phyloP scores from a whole-genome alignment of 1,140 invertebrate genomes.

The Bacillus rossius region DNA sequence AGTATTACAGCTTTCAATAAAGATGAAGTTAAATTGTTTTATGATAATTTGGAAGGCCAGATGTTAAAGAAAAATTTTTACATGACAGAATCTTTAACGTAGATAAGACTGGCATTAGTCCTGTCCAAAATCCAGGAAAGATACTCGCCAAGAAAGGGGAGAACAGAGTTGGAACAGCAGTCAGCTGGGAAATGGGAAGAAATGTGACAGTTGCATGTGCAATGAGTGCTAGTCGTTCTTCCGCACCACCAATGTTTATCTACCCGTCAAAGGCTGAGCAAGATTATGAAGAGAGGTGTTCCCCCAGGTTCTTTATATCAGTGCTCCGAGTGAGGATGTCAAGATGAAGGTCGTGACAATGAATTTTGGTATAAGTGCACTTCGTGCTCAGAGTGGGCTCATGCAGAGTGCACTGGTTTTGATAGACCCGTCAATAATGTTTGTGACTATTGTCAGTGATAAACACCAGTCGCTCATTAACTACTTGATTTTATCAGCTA shows the following conservation, averaged over 20 bases:
- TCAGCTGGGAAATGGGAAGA: constrained; percentile 31
- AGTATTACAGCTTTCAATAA: constrained; percentile 16
- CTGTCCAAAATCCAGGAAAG: constrained; percentile 28
- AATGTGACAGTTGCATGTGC: constrained; percentile 27
- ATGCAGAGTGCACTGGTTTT: too few species aligned
- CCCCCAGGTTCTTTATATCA: too few species aligned
- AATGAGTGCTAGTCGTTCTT: constrained; percentile 31
- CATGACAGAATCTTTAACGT: constrained; percentile 41
- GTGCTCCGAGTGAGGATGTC: constrained; percentile 34
- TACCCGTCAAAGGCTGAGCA: constrained; percentile 37
- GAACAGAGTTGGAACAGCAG: constrained; percentile 19
- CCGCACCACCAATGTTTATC: constrained; percentile 41
- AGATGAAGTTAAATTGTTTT: constrained; percentile 32
- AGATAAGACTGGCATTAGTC: constrained; percentile 43
- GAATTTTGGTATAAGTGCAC: too few species aligned
- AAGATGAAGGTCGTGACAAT: too few species aligned
- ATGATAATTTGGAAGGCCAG: constrained; percentile 29
- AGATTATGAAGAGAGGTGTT: constrained; percentile 35
- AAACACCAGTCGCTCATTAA: too few species aligned
- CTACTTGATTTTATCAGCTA: too few species aligned
- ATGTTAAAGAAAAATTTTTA: constrained; percentile 36
- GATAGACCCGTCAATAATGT: too few species aligned
- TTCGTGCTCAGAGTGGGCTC: too few species aligned
- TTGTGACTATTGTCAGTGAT: too few species aligned
- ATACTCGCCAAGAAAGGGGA: constrained; percentile 1